These are phyloP conservation scores for Aurelia sp. DNA, from an alignment of 30 jellyfish, hydroid and myxozoan genomes.

Conservation along the genomic window DNA sequence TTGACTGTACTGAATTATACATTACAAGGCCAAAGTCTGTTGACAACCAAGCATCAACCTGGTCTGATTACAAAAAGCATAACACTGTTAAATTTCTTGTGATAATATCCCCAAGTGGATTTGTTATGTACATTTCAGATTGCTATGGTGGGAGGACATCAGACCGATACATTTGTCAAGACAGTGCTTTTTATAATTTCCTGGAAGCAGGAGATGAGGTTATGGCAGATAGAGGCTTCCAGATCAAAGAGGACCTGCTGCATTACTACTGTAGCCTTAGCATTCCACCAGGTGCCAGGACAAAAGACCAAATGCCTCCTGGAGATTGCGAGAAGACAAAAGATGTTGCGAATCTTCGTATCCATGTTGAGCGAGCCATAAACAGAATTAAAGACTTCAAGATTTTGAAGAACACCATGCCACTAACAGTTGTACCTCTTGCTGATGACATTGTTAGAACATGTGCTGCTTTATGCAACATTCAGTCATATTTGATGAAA, in stretches of 20 bases:
- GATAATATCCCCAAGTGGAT: constrained; percentile 48
- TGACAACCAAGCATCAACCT: constrained; percentile 15
- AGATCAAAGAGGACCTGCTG: constrained; percentile 57
- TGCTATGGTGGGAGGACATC: constrained; percentile 71
- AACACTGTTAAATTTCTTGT: constrained; percentile 41
- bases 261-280: constrained; percentile 32
- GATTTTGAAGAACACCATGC: constrained; percentile 31
- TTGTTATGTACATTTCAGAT: constrained; percentile 46
- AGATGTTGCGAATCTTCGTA: constrained; percentile 10
- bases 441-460: constrained; percentile 47
- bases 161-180: constrained; percentile 52
- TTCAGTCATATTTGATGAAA: constrained; percentile 30
- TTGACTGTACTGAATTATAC: no score
- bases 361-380: constrained; percentile 71
- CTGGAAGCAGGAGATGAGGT: constrained; percentile 69
- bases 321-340: constrained; percentile 56
- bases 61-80: no score
- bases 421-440: constrained; percentile 24
- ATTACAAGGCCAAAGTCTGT: no score
- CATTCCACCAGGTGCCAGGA: constrained; percentile 78
- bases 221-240: constrained; percentile 83
- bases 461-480: constrained; percentile 57
- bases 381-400: constrained; percentile 61
- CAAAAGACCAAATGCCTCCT: constrained; percentile 63
- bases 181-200: constrained; percentile 58